phyloP scores from a whole-genome alignment of 2,113 vertebrate genomes.

The Piaya cayana region DNA sequence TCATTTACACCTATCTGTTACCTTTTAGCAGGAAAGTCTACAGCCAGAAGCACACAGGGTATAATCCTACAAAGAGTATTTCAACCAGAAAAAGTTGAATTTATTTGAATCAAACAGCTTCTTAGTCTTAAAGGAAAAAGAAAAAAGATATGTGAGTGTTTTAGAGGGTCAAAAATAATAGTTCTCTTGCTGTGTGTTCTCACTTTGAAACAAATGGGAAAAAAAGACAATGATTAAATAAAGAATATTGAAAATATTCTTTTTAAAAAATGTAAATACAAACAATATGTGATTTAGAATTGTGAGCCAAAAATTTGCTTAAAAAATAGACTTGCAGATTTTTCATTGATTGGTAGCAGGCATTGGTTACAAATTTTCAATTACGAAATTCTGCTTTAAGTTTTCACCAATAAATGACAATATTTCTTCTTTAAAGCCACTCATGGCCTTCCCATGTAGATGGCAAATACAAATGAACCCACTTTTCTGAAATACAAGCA shows the following conservation, averaged over 20 bases:
- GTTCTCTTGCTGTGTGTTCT: conserved; percentile 54
- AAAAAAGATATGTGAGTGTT: conserved; percentile 8
- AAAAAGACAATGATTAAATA: conserved; percentile 50
- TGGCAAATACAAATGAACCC: neutral
- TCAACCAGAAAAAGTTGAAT: conserved; percentile 50
- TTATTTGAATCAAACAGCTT: conserved; percentile 30
- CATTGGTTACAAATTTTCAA: neutral
- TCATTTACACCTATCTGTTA: conserved; percentile 65
- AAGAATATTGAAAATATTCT: conserved; percentile 59
- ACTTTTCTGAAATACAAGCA: neutral
- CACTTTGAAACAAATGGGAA: conserved; percentile 66
- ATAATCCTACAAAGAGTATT: conserved; percentile 44
- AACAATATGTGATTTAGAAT: conserved; percentile 62
- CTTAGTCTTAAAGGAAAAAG: neutral
- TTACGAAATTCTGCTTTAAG: neutral
- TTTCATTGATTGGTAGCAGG: conserved; percentile 38
- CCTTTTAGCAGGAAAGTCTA: conserved; percentile 49
- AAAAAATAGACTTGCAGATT: conserved; percentile 53
- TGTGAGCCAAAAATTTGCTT: conserved; percentile 30
- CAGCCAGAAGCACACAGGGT: conserved; percentile 33
- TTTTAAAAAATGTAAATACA: conserved; percentile 55
- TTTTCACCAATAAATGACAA: conserved; percentile 20
- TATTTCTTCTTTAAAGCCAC: neutral
- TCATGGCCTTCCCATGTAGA: neutral
- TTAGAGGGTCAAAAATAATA: conserved; percentile 60